Conservation (phyloP, 1,140 invertebrate genomes). For the Berghia stephanieae region DNA sequence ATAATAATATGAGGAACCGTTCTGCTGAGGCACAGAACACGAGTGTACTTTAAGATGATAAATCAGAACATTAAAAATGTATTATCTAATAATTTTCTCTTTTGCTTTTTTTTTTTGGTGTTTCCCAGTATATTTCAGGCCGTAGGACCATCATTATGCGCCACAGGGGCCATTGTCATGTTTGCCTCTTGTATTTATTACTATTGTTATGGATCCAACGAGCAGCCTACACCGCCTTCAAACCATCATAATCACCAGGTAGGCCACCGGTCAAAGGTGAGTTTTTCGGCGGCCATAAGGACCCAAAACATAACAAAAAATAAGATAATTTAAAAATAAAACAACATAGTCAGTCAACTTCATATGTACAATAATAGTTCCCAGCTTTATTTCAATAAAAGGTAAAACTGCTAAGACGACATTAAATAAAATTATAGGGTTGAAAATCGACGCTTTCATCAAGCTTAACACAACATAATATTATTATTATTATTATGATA, state of each 20-base stretch:
- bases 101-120: too few relatives aligned
- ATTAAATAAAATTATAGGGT: too few relatives aligned
- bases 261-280: not conserved
- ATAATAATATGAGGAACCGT: too few relatives aligned
- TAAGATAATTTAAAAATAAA: not conserved
- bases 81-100: too few relatives aligned
- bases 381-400: too few relatives aligned
- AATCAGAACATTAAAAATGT: too few relatives aligned
- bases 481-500: too few relatives aligned
- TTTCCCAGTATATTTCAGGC: constrained; percentile 15
- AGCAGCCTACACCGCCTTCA: not conserved
- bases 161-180: constrained; percentile 11
- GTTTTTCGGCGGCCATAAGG: not conserved
- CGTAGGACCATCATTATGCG: constrained; percentile 20
- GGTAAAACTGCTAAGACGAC: too few relatives aligned
- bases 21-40: too few relatives aligned
- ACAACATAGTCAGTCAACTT: not conserved
- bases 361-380: not conserved
- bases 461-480: too few relatives aligned
- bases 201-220: constrained; percentile 26
- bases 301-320: not conserved
- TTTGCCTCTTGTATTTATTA: constrained; percentile 30
- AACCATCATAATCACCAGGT: constrained; percentile 8
- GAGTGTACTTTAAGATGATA: too few relatives aligned
- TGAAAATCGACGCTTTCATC: too few relatives aligned